Conservation (phyloP, 1,140 invertebrate species). For the Drosophila equinoxialis region DNA sequence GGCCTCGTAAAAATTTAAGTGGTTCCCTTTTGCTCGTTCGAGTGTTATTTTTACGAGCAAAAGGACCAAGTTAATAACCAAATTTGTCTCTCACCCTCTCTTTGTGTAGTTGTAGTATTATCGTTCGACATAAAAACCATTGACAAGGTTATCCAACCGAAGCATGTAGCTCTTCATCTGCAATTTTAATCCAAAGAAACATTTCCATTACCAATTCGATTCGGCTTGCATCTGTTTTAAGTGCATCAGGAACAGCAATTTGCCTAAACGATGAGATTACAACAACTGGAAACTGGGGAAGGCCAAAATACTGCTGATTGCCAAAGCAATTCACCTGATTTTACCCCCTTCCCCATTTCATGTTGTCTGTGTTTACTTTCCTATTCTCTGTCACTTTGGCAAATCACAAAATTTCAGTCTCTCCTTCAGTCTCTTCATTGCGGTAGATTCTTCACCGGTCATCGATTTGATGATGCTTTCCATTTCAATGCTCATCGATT, state of each 20-base stretch:
- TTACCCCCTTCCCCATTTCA: too few relatives aligned
- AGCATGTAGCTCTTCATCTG: not conserved
- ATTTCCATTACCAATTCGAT: conserved; percentile 30
- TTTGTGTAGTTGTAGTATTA: conserved; percentile 6
- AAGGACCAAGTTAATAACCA: conserved; percentile 64
- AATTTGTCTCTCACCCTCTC: conserved; percentile 57
- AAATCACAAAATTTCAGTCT: conserved; percentile 7
- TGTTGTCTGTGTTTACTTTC: too few relatives aligned
- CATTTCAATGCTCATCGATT: not conserved
- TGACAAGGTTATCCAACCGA: too few relatives aligned
- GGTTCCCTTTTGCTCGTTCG: conserved; percentile 9
- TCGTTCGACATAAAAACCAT: not conserved
- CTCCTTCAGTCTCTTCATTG: not conserved
- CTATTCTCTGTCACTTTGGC: conserved; percentile 2
- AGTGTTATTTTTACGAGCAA: conserved; percentile 45
- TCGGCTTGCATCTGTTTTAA: conserved; percentile 44
- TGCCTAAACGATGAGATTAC: conserved; percentile 59
- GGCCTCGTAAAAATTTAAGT: conserved; percentile 63
- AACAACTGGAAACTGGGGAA: not conserved
- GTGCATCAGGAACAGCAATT: conserved; percentile 57
- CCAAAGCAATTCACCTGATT: not conserved
- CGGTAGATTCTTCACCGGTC: not conserved
- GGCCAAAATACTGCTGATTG: not conserved
- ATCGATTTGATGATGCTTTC: not conserved
- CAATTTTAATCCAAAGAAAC: not conserved